Base-by-base conservation (phyloP, 1,140 invertebrate genomes). In the Eufriesea mexicana region DNA sequence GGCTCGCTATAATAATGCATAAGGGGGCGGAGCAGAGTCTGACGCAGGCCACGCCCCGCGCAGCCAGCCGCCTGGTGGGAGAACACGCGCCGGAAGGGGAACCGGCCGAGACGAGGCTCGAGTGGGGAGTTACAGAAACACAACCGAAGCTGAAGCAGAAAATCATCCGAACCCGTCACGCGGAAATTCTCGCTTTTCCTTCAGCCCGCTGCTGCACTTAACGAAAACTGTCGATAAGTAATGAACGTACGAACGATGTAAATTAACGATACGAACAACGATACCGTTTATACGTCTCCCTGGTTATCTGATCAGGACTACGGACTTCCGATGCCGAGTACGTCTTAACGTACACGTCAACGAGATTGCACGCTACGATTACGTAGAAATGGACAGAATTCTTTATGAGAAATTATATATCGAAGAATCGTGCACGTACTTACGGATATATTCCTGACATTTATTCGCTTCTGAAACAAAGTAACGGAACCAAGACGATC, bases 1-100 rank as follows among this genome's bases (percentile, higher is more conserved):
- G 83, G 84, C 89, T 88, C 83, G 90, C 85, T 92, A 94, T 94
- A 93, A 94, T 94, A 94, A 94, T 94, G 93, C 93, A 94, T 94
- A 94, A 94, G 93, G 91, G 89, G 93, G 93, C 91, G 93, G 92
- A 71, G 73, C 76, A 45, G 18, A 20, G 28, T 54, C 42, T 71
- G 71, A 86, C 78, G 71, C 66, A 61, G 66, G 68, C 79, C 83
- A 83, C 81, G 85, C 86, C 84, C 74, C 79, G 68, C 84, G 47
- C 71, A 45, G 66, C 64, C 70, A 67, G 57, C 28, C 51, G 7
- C 42, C 8, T 54, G 70, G 87, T 80, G 84, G 89, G 89, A 68
- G 83, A 76, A 89, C 64, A 68, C 64, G 68, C 66, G 62, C 77
- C 86, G 85, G 83, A 79, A 84, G 88, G 79, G 84, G 84, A 83